Evolutionary conservation across 2,797 vertebrate species (phyloP).

Genomic region (Enteromius anoplus): DNA sequence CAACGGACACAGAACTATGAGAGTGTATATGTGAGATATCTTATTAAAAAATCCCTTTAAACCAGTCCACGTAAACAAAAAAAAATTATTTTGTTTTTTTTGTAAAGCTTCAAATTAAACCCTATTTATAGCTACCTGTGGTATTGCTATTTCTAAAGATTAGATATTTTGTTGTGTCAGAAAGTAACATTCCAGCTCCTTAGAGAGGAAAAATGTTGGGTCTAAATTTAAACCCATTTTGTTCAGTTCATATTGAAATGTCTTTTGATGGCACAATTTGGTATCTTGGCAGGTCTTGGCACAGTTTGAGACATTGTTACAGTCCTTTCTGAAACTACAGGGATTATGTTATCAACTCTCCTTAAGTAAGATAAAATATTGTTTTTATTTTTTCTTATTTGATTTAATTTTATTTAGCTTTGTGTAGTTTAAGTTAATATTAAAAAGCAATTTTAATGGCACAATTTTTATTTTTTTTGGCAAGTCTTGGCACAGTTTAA

Average conservation of each 20-base stretch:
- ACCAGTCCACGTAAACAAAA: not conserved
- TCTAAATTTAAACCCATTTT: not conserved
- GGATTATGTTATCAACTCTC: not conserved
- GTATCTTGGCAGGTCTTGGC: not conserved
- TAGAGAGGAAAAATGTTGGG: not conserved
- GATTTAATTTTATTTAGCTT: not conserved
- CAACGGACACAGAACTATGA: not conserved
- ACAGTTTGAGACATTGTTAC: not conserved
- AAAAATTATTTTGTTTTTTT: not conserved
- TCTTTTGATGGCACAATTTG: not conserved
- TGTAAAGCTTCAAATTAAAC: not conserved
- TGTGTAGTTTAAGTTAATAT: not conserved
- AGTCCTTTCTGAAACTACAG: not conserved
- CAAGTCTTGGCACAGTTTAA: not conserved
- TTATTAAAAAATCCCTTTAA: not conserved
- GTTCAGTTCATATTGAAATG: not conserved
- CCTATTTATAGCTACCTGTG: constrained; percentile 13
- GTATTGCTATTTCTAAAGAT: not conserved
- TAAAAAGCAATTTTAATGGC: not conserved
- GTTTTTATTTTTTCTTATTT: not conserved
- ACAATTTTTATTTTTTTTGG: not conserved
- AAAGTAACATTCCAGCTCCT: not conserved
- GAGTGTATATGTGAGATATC: not conserved
- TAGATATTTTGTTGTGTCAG: not conserved
- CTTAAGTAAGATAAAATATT: not conserved